These are phyloP conservation scores for Ptilonorhynchus violaceus DNA, from an alignment of 2,113 vertebrate species.

Conservation along the genomic window DNA sequence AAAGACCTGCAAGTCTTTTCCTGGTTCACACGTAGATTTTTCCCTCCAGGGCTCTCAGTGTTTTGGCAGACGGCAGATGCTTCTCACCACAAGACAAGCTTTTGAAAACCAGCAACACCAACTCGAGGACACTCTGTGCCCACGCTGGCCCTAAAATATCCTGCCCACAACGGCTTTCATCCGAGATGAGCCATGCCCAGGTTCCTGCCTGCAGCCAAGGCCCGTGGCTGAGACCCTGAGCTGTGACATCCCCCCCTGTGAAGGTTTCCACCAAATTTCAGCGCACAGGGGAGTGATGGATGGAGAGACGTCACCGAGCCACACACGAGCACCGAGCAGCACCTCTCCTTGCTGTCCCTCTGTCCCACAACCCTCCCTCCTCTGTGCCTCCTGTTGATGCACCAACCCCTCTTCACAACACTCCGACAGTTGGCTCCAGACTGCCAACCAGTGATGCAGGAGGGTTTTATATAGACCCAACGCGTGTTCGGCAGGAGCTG, in stretches of 20 bases:
- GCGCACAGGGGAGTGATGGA: background rate
- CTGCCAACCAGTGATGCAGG: background rate
- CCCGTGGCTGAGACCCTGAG: background rate
- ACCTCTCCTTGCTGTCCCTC: background rate
- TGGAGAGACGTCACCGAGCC: accelerated
- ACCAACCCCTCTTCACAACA: background rate
- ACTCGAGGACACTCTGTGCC: background rate
- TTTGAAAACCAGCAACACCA: background rate
- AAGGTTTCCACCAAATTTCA: background rate
- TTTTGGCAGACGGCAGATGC: constrained; percentile 1
- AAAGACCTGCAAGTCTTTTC: background rate
- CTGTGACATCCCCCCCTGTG: background rate
- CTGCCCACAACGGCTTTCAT: background rate
- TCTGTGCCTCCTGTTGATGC: background rate
- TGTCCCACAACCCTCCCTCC: background rate
- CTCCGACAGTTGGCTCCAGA: constrained; percentile 11
- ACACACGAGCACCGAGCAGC: accelerated
- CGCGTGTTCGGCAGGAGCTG: background rate
- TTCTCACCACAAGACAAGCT: constrained; percentile 4
- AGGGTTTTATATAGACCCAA: constrained; percentile 42
- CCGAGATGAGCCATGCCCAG: background rate
- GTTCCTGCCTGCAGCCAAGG: background rate
- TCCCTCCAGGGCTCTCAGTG: background rate
- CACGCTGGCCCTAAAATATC: background rate
- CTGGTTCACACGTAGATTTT: background rate